Base-by-base conservation (phyloP, 2,888 invertebrate species). In the Eumacrocentrus americanus region DNA sequence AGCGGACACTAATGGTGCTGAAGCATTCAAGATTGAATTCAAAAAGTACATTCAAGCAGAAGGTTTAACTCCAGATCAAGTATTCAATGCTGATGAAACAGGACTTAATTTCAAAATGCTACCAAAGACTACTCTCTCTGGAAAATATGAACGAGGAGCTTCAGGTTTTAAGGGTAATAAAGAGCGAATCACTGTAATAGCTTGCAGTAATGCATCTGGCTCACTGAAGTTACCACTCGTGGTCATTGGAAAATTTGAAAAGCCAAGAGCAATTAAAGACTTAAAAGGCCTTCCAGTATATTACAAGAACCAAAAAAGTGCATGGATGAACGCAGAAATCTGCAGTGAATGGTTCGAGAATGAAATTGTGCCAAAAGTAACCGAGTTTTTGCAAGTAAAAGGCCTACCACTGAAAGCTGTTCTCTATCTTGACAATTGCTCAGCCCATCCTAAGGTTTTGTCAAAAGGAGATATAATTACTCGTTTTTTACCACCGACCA, bases 161-260 rank as follows among this genome's bases (percentile, higher is more conserved):
- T 44, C 48, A 9, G 53, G 37, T 6, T 7, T 18, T 1, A 60
- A 58, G 23, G 37, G 48, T 1, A 54, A 35, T 3, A 60, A 60
- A n/a, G 64, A 66, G 20, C 53, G 67, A 4, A 44, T 68, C 1
- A 70, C 64, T 20, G 51, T 69, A 1, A 58, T 67, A 60, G 48
- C 66, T 1, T 70, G 69, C 58, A 52, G 63, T 48, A 71, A 70
- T 51, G 64, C 66, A 2, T 54, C 62, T 12, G 68, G 68, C 3
- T 63, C 60, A 14, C 29, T 64, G 5, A 66, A 61, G 42, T 52
- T 67, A 5, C 66, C 67, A 1, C 42, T 67, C 3, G 56, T 68
- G 20, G 58, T 68, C 5, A 63, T 70, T 12, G 67, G 68, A 1
- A 67, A 68, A 57, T 64, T 67, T 3, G 47, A 56, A 1, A 69